Evolutionary conservation across 2,113 vertebrate genomes (phyloP).

Genomic region (Mormoops blainvillei): DNA sequence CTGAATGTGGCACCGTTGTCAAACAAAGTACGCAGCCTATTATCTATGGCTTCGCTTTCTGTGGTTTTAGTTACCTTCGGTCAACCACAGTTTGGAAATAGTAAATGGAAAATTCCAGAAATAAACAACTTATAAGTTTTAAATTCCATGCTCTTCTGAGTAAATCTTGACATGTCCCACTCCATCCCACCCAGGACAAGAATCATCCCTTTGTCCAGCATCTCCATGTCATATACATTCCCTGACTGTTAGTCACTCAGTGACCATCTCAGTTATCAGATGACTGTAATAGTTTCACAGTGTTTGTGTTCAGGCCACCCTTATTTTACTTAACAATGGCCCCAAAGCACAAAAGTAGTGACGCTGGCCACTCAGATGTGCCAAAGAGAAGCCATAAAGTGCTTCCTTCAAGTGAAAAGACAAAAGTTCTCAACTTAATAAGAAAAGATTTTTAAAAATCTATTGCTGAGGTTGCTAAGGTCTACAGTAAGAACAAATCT

Average conservation of each 20-base stretch:
- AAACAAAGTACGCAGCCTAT: no score
- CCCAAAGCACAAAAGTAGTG: background rate
- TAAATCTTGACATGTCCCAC: background rate
- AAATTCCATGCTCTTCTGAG: background rate
- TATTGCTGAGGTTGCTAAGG: background rate
- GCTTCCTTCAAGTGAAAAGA: background rate
- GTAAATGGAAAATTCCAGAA: background rate
- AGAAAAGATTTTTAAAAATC: background rate
- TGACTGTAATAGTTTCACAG: background rate
- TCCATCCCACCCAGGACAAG: background rate
- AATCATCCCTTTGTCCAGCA: background rate
- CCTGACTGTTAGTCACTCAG: background rate
- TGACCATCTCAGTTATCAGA: background rate
- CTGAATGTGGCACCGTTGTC: background rate
- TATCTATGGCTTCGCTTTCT: no score
- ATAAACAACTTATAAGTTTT: background rate
- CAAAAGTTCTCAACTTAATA: background rate
- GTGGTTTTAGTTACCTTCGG: background rate
- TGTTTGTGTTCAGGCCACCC: background rate
- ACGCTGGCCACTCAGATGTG: background rate
- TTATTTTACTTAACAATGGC: background rate
- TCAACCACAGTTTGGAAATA: background rate
- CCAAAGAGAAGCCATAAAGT: background rate
- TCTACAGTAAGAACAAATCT: no score
- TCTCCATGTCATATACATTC: background rate